phyloP scores from a whole-genome alignment of 30 jellyfish, hydroid and myxozoan species.

The Hydractinia echinata region DNA sequence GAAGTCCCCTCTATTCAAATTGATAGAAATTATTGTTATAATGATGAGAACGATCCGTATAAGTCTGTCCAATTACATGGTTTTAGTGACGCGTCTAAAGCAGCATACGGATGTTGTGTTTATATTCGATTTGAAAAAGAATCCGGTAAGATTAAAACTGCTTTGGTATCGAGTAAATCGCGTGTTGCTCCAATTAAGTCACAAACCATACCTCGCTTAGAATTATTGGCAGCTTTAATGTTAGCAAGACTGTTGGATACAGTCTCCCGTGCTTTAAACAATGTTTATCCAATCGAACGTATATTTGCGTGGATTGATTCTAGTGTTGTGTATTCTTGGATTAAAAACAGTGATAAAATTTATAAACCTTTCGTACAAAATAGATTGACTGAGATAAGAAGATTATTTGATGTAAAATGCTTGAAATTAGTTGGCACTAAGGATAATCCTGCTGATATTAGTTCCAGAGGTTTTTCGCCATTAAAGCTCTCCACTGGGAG shows the following conservation, averaged over 20 bases:
- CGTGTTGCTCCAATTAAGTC: background rate
- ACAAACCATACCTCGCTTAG: constrained; percentile 4
- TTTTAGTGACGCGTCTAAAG: background rate
- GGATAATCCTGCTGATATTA: too few species aligned
- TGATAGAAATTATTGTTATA: background rate
- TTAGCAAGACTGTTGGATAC: background rate
- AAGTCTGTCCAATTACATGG: constrained; percentile 1
- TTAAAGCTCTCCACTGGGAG: too few species aligned
- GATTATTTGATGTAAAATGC: too few species aligned
- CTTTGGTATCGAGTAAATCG: background rate
- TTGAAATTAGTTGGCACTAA: too few species aligned
- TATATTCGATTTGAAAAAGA: background rate
- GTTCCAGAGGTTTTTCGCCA: too few species aligned
- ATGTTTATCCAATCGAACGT: too few species aligned
- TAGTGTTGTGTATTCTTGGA: too few species aligned
- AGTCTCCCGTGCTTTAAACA: background rate
- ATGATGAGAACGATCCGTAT: background rate
- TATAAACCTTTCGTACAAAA: too few species aligned
- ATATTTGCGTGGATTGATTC: too few species aligned
- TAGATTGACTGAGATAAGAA: too few species aligned
- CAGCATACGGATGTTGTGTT: background rate
- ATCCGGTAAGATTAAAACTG: background rate
- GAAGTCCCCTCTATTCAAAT: background rate
- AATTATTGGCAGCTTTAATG: background rate
- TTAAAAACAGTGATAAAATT: too few species aligned